Evolutionary conservation across 2,888 invertebrate genomes (phyloP), one percentile per base, ranked within the genome.

Genomic region (Drosophila subquinaria): DNA sequence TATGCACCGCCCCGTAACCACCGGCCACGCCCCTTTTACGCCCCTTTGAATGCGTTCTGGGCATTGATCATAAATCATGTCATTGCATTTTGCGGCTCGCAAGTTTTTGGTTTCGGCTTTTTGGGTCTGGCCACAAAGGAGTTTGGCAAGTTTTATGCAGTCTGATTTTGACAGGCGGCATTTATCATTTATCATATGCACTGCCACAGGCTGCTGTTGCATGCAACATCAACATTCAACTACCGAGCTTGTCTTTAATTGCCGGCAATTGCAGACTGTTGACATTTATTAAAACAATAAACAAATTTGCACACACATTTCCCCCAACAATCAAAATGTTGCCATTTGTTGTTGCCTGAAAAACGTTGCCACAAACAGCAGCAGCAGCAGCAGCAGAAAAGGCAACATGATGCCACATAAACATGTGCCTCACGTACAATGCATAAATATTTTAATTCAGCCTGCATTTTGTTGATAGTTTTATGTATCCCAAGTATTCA

Each of bases 271-370:
- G 74, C 68, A 70, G 68, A 67, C 67, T 79, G 80, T 82, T 90
- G 89, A 88, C 88, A 76, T 90, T 90, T 86, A 86, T 85, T 86
- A 86, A 79, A 85, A 89, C 84, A 88, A 90, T 86, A 76, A 86
- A 86, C 86, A 88, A 74, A 79, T 79, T 79, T 51, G 43, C 74
- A 65, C 69, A 55, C 43, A 64, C 15, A 30, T 42, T 47, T 50
- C 11, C 1, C n/a, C 13, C 17, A 57, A 53, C 59, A 47, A 62
- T 50, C 55, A 45, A 56, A 68, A 56, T 62, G 62, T 62, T 61
- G 50, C 53, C 55, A 53, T 27, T 23, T 52, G 38, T 10, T n/a
- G 38, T 52, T 52, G 40, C 33, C 8, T 4, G 27, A 40, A 43
- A 30, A 70, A 45, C 23, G 27, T 62, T 48, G 73, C 73, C 79